Evolutionary conservation across 1,140 invertebrate species (phyloP).

Genomic region (Hypsibius dujardini): DNA sequence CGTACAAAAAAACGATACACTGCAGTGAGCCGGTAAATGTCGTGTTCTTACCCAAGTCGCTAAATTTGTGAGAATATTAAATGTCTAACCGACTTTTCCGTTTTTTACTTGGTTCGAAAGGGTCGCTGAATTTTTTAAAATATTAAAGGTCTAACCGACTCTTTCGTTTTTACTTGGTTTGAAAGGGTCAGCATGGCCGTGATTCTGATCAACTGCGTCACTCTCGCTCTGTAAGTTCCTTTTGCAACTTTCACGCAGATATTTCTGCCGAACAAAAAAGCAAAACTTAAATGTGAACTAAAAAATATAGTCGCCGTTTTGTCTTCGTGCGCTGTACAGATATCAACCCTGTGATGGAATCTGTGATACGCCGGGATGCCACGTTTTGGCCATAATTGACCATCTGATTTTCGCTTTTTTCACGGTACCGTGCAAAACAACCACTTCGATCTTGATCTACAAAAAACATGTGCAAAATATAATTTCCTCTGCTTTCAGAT

Average conservation of each 20-base stretch:
- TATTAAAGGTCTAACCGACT: neutral
- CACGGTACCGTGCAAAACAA: conserved; percentile 40
- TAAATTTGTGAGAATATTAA: too few species aligned
- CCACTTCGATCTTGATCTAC: neutral
- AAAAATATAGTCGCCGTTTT: conserved; percentile 15
- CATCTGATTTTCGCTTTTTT: conserved; percentile 98
- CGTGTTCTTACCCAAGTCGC: too few species aligned
- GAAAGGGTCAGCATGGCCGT: conserved; percentile 94
- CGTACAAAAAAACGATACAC: too few species aligned
- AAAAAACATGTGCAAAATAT: too few species aligned
- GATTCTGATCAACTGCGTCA: conserved; percentile 93
- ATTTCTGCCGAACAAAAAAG: conserved; percentile 19
- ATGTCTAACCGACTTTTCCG: too few species aligned
- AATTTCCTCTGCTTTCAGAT: conserved; percentile 29
- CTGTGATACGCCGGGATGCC: conserved; percentile 20
- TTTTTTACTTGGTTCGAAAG: too few species aligned
- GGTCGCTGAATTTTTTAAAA: too few species aligned
- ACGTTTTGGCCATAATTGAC: conserved; percentile 62
- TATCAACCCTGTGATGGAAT: conserved; percentile 18
- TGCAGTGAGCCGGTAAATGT: too few species aligned
- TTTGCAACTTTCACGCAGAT: conserved; percentile 20
- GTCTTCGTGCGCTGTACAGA: conserved; percentile 11
- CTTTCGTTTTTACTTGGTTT: conserved; percentile 63
- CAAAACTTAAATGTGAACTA: too few species aligned
- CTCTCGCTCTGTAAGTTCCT: conserved; percentile 77